Evolutionary conservation across 1,140 invertebrate species (phyloP).

Genomic region (Hyles vespertilio): DNA sequence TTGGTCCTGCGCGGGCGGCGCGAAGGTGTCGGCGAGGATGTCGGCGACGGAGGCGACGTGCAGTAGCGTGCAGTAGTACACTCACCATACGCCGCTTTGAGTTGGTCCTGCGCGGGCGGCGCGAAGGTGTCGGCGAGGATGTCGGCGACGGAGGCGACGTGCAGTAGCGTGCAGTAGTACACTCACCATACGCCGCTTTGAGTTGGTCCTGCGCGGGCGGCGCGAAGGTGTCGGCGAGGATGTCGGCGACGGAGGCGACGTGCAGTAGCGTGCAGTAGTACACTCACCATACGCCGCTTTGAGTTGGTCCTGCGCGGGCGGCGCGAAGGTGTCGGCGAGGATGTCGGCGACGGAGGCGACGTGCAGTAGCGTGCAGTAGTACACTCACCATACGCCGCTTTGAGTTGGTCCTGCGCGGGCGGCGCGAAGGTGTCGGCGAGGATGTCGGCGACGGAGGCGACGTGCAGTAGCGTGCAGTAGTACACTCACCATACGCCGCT

Average conservation of each 20-base stretch:
- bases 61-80: too few relatives aligned
- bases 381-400: slow-evolving; percentile 61
- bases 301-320: slow-evolving; percentile 79
- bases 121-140: slow-evolving; percentile 91
- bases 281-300: slow-evolving; percentile 70
- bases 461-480: too few relatives aligned
- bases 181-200: slow-evolving; percentile 69
- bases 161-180: too few relatives aligned
- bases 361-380: too few relatives aligned
- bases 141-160: slow-evolving; percentile 89
- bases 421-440: slow-evolving; percentile 89
- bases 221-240: slow-evolving; percentile 90
- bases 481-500: slow-evolving; percentile 41
- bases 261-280: too few relatives aligned
- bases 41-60: slow-evolving; percentile 90
- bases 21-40: slow-evolving; percentile 90
- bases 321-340: slow-evolving; percentile 88
- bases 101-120: slow-evolving; percentile 78
- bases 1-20: slow-evolving; percentile 79
- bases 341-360: slow-evolving; percentile 91
- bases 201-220: slow-evolving; percentile 80
- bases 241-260: slow-evolving; percentile 89
- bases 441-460: slow-evolving; percentile 90
- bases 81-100: slow-evolving; percentile 75
- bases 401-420: slow-evolving; percentile 79